Conservation (phyloP, 1,140 invertebrate genomes). For the Dysdera silvatica region DNA sequence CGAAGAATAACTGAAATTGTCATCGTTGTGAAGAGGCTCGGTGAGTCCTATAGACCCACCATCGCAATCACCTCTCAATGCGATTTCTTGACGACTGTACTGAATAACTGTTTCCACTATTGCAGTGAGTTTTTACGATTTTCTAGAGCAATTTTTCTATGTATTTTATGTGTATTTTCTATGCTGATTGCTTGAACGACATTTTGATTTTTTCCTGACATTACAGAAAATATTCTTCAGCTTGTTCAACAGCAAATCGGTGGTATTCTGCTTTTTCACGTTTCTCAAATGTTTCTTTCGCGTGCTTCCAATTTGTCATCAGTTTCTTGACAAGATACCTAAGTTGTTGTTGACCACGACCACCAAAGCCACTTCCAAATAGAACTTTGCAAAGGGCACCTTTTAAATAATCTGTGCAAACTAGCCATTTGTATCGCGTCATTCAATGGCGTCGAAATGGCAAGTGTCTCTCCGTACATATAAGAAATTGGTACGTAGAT, state of each 20-base stretch:
- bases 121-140: not conserved
- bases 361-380: not conserved
- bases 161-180: no score
- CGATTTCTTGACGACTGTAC: not conserved
- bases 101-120: not conserved
- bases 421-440: not conserved
- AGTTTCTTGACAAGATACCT: not conserved
- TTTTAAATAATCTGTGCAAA: not conserved
- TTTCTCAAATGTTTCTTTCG: not conserved
- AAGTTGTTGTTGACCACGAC: no score
- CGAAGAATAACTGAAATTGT: not conserved
- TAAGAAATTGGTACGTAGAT: not conserved
- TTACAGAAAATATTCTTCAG: not conserved
- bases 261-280: not conserved
- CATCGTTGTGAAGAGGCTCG: not conserved
- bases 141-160: not conserved
- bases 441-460: not conserved
- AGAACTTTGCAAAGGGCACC: not conserved
- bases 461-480: not conserved
- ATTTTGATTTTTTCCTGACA: not conserved
- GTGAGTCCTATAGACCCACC: not conserved
- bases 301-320: not conserved
- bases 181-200: not conserved
- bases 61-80: not conserved
- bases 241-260: not conserved